phyloP scores from a whole-genome alignment of 53 echinoderm and acorn worm species.

The Luidia sarsii region DNA sequence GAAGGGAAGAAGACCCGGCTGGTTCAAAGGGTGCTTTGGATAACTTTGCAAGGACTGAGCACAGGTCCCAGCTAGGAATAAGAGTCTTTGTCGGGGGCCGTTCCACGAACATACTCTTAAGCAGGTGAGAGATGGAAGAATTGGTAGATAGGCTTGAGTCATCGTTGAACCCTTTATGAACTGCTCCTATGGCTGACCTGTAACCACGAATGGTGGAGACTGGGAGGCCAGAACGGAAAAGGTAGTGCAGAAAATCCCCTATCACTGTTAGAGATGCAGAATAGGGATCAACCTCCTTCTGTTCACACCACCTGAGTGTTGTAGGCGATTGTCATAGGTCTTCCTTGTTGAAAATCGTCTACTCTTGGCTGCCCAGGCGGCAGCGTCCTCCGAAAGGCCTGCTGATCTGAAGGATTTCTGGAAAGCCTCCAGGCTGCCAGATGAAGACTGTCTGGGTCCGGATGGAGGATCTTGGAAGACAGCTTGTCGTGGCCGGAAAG shows the following conservation, averaged over 20 bases:
- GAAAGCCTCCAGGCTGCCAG: conserved; percentile 12
- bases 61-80: not conserved
- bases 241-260: not conserved
- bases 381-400: conserved; percentile 30
- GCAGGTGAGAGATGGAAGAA: not conserved
- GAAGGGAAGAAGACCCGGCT: not conserved
- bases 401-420: not conserved
- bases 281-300: not conserved
- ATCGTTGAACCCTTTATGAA: conserved; percentile 1
- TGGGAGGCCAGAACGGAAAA: conserved; percentile 4
- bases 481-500: conserved; percentile 13
- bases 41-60: not conserved
- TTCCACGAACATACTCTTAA: conserved; percentile 10
- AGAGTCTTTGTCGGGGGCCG: conserved; percentile 9
- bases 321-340: conserved; percentile 8
- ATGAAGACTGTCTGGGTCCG: conserved; percentile 26
- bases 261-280: not conserved
- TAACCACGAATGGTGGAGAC: conserved; percentile 11
- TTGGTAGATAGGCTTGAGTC: not conserved
- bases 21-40: conserved; percentile 16
- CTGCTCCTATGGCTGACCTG: not conserved
- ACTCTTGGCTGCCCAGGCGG: not conserved
- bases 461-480: not conserved
- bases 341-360: not conserved
- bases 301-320: not conserved